These are phyloP conservation scores for Herminia tarsipennalis DNA, from an alignment of 2,888 invertebrate species.

Conservation along the genomic window DNA sequence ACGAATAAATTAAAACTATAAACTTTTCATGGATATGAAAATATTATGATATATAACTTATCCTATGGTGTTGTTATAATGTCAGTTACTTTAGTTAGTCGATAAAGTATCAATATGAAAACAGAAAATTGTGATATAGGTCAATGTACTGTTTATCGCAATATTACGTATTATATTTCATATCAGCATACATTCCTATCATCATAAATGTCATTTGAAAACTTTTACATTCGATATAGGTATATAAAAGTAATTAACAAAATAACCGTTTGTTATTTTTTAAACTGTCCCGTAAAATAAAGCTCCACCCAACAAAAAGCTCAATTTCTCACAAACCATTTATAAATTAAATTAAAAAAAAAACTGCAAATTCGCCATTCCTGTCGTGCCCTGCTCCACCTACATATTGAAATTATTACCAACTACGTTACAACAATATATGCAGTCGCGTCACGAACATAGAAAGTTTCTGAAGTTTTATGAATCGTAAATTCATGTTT, in stretches of 20 bases:
- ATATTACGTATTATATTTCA: too few relatives aligned
- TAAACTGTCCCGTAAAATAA: not conserved
- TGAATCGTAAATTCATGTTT: slow-evolving; percentile 47
- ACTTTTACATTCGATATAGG: too few relatives aligned
- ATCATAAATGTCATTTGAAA: too few relatives aligned
- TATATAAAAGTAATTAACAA: too few relatives aligned
- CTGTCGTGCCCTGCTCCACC: slow-evolving; percentile 37
- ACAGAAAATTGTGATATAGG: too few relatives aligned
- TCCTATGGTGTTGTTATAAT: too few relatives aligned
- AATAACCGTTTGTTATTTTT: too few relatives aligned
- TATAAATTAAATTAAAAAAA: slow-evolving; percentile 26
- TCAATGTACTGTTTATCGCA: too few relatives aligned
- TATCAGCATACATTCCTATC: too few relatives aligned
- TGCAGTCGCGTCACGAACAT: slow-evolving; percentile 46
- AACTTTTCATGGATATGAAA: slow-evolving; percentile 1
- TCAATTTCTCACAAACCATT: slow-evolving; percentile 21
- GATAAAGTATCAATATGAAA: too few relatives aligned
- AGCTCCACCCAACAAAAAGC: slow-evolving; percentile 3
- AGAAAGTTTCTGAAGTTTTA: slow-evolving; percentile 47
- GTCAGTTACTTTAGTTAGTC: too few relatives aligned
- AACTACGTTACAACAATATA: slow-evolving; percentile 43
- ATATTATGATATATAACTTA: too few relatives aligned
- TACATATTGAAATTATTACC: slow-evolving; percentile 47
- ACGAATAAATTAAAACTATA: slow-evolving; percentile 57
- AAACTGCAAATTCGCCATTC: slow-evolving; percentile 33